These are phyloP conservation scores for Ageneiosus marmoratus DNA, from an alignment of 2,113 vertebrate species.

Conservation along the genomic window DNA sequence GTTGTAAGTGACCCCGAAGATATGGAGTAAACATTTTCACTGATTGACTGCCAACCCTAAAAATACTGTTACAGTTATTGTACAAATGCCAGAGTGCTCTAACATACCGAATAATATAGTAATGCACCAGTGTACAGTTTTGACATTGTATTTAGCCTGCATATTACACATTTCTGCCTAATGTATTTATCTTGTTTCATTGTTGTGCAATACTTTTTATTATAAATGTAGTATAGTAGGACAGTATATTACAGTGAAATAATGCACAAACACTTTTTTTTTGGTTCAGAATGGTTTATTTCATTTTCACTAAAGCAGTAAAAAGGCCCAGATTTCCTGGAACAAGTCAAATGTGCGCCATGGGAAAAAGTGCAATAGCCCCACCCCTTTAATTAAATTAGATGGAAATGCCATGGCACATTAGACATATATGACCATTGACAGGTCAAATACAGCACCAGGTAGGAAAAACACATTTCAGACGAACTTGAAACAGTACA, in stretches of 20 bases:
- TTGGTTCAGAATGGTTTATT: conserved; percentile 68
- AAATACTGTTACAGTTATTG: no score
- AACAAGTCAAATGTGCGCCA: conserved; percentile 70
- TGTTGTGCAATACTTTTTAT: not conserved
- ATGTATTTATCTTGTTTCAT: not conserved
- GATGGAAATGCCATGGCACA: conserved; percentile 70
- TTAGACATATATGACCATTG: conserved; percentile 64
- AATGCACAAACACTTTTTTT: conserved; percentile 2
- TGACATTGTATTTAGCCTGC: not conserved
- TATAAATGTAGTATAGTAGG: not conserved
- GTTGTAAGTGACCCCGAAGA: not conserved
- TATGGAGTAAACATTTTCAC: not conserved
- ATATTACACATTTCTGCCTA: not conserved
- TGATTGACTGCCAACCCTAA: not conserved
- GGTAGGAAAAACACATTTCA: conserved; percentile 59
- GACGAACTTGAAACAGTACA: conserved; percentile 72
- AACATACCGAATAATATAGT: not conserved
- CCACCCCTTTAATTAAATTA: conserved; percentile 74
- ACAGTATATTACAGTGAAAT: not conserved
- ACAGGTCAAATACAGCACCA: conserved; percentile 69
- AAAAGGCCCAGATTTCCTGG: conserved; percentile 67
- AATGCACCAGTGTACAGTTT: not conserved
- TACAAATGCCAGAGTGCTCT: not conserved
- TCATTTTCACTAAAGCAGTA: conserved; percentile 72
- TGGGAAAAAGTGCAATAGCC: conserved; percentile 77